Evolutionary conservation across 2,797 vertebrate species (phyloP).

Genomic region (Bucorvus abyssinicus): DNA sequence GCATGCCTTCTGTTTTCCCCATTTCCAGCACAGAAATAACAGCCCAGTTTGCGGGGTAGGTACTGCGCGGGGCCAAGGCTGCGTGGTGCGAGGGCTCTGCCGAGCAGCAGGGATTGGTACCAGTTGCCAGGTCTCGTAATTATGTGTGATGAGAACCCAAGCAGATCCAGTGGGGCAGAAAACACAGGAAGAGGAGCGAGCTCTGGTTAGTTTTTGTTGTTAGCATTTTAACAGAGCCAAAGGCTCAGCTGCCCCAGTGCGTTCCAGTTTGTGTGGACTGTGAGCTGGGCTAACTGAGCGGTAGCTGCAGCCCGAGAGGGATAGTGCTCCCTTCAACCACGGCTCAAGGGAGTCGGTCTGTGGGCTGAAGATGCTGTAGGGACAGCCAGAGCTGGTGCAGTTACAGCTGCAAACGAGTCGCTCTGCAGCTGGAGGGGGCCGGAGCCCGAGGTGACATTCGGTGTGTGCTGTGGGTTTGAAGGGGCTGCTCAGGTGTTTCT

Average conservation of each 20-base stretch:
- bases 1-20: fast-evolving
- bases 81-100: neutral
- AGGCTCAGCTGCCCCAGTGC: neutral
- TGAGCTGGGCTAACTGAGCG: neutral
- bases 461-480: fast-evolving
- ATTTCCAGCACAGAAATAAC: fast-evolving
- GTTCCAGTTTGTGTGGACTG: neutral
- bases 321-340: fast-evolving
- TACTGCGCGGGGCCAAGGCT: neutral
- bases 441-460: neutral
- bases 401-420: neutral
- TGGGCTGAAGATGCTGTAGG: neutral
- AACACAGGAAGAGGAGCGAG: fast-evolving
- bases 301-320: neutral
- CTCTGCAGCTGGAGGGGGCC: fast-evolving
- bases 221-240: neutral
- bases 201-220: neutral
- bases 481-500: neutral
- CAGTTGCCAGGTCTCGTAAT: neutral
- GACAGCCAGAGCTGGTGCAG: too few relatives aligned
- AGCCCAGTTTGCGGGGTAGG: neutral
- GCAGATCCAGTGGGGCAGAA: neutral
- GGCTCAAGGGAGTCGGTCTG: fast-evolving
- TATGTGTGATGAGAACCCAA: neutral
- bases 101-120: neutral